Evolutionary conservation across 2,888 invertebrate genomes (phyloP), one percentile per base, ranked within the genome.

Genomic region (Archips crataeganus): DNA sequence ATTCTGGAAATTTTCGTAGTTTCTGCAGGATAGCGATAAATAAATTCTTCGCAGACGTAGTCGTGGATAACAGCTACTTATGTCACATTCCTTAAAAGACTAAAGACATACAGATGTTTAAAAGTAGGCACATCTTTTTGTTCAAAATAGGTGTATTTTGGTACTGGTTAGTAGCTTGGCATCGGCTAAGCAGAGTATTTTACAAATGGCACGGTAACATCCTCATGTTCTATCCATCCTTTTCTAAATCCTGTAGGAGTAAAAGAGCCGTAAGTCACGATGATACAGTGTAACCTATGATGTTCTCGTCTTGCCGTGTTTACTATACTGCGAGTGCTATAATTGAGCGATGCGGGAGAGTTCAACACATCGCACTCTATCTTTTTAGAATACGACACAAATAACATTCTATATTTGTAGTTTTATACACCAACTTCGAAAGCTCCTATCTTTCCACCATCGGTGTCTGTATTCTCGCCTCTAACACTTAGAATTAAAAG

Each of bases 361-460:
- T 91, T 93, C 90, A 92, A 92, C 92, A 92, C 92, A 94, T 92
- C 92, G 90, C 92, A 88, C 93, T 93, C 90, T 93, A 94, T 94
- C 94, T 94, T 94, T 94, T 94, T 94, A 94, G 94, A 94, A 93
- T 92, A 92, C 92, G 90, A 94, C 94, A 93, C 93, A 93, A 94
- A 94, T 94, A 94, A 93, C 93, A 89, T 93, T 94, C 94, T 94
- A 94, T 93, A 93, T 94, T 94, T 91, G 93, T 87, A 91, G 90
- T 91, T 93, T 91, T 92, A 92, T 91, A 92, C 91, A 85, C 90
- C 85, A 87, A 88, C 87, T 89, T 87, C 83, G 86, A 89, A 86
- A 89, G 89, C 85, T 81, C 83, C 87, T 88, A 88, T 86, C 82
- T 81, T 83, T 81, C 79, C 78, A 77, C 77, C 78, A 76, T 77